A percentile compares a stretch with the other conserved stretches of the same genome.
phyloP scores from a whole-genome alignment of 2,113 vertebrate genomes.

The Leptosomus discolor region DNA sequence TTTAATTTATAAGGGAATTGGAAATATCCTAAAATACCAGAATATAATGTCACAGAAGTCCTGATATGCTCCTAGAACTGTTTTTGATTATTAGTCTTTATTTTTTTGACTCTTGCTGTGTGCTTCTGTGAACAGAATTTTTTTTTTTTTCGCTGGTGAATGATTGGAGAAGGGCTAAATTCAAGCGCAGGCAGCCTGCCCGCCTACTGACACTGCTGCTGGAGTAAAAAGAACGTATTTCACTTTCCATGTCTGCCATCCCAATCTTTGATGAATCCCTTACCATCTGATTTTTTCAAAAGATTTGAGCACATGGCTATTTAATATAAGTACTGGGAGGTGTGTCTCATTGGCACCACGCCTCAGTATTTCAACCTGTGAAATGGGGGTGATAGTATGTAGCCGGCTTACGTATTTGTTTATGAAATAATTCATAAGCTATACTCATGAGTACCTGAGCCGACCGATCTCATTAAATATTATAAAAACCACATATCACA shows the following conservation, averaged over 20 bases:
- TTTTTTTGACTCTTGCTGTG: background rate
- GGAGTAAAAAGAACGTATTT: background rate
- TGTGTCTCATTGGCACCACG: background rate
- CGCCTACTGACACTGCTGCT: background rate
- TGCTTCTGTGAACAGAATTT: background rate
- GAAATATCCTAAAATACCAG: background rate
- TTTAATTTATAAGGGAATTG: background rate
- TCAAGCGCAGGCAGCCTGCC: background rate
- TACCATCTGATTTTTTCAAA: background rate
- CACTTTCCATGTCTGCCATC: background rate
- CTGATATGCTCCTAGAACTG: background rate
- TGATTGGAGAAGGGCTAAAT: background rate
- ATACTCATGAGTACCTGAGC: background rate
- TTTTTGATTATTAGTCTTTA: constrained; percentile 2
- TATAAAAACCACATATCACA: background rate
- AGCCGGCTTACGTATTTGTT: background rate
- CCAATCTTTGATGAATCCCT: background rate
- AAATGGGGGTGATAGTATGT: background rate
- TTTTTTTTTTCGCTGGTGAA: background rate
- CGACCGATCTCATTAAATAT: background rate
- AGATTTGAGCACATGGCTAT: background rate
- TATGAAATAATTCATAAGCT: background rate
- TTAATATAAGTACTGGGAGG: background rate
- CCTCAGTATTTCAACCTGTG: constrained; percentile 15
- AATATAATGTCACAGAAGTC: background rate